Conservation (phyloP, 2,888 invertebrate genomes). For the Falcaria lacertinaria region DNA sequence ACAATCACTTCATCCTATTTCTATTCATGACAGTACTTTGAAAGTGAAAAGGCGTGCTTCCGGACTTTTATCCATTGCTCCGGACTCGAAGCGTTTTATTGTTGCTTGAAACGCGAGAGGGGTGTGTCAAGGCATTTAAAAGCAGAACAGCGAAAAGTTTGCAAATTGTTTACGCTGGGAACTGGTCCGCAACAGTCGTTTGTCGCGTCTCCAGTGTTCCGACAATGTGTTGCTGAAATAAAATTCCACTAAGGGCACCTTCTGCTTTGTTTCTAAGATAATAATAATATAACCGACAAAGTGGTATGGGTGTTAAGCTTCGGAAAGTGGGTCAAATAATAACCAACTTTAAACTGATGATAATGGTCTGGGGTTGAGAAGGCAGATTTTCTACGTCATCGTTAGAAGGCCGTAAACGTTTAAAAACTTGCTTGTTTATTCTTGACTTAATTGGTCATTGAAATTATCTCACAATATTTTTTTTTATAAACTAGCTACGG, state of each 20-base stretch:
- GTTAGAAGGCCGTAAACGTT: background rate
- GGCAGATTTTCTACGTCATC: background rate
- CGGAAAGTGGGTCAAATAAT: background rate
- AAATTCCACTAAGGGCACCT: constrained; percentile 5
- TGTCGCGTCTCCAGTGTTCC: constrained; percentile 23
- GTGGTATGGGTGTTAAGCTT: background rate
- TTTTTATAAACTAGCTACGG: too few species aligned
- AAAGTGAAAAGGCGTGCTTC: too few species aligned
- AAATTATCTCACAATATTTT: too few species aligned
- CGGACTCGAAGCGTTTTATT: background rate
- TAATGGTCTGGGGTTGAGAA: background rate
- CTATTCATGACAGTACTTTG: too few species aligned
- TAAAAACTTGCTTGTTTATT: too few species aligned
- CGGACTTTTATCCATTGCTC: background rate
- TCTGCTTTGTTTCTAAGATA: constrained; percentile 2
- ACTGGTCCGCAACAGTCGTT: constrained; percentile 29
- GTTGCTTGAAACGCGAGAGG: background rate
- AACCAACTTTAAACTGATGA: background rate
- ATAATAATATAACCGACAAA: background rate
- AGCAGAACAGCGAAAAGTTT: constrained; percentile 22
- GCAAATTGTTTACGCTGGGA: constrained; percentile 34
- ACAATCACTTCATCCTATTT: too few species aligned
- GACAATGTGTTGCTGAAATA: constrained; percentile 20
- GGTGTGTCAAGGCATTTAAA: background rate
- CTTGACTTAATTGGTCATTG: too few species aligned